Conservation (phyloP, 37 sponge, comb jelly and placozoan genomes). For the Haliclona indistincta region DNA sequence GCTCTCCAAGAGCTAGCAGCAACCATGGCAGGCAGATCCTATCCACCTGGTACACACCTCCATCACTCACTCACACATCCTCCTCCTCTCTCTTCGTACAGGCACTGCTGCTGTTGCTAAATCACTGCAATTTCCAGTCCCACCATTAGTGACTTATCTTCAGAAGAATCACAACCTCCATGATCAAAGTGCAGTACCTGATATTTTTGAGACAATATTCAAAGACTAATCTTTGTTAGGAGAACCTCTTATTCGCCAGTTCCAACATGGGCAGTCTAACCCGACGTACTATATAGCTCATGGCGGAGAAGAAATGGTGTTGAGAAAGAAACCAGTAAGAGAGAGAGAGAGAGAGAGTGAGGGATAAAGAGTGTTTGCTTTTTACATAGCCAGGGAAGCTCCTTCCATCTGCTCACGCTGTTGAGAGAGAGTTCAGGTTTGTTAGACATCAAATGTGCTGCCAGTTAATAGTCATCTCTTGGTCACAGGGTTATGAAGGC, state of each 20-base stretch:
- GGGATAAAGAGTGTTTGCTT: not conserved
- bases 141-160: conserved; percentile 31
- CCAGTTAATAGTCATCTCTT: not conserved
- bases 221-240: not conserved
- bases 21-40: too few relatives aligned
- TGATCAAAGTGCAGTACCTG: conserved; percentile 1
- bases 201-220: not conserved
- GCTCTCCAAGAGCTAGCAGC: conserved; percentile 46
- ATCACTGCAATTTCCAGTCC: conserved; percentile 30
- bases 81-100: not conserved
- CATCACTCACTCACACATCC: not conserved
- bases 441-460: conserved; percentile 2
- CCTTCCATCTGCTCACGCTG: conserved; percentile 69
- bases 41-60: too few relatives aligned
- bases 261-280: conserved; percentile 81
- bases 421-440: conserved; percentile 71
- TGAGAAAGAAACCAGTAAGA: conserved; percentile 83
- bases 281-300: conserved; percentile 77
- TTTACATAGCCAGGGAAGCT: conserved; percentile 55
- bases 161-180: conserved; percentile 30
- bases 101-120: conserved; percentile 48
- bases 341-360: not conserved
- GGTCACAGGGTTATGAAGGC: conserved; percentile 58
- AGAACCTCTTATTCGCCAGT: conserved; percentile 24
- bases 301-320: conserved; percentile 54